Base-by-base conservation (phyloP, 2,113 vertebrate species). In the Agapornis roseicollis region DNA sequence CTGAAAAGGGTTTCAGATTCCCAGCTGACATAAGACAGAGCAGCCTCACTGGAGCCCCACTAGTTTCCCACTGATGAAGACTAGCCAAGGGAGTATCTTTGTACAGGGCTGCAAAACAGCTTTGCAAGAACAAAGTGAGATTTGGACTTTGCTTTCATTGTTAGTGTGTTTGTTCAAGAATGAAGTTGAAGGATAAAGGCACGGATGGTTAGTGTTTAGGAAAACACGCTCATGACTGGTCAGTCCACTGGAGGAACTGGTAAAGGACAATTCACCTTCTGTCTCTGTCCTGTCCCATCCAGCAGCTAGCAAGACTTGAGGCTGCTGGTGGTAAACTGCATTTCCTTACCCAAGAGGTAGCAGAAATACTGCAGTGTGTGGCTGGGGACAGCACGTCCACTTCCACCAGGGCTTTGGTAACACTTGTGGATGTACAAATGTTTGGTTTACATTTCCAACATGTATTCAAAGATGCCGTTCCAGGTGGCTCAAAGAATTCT, bases 401-500 rank as follows among this genome's bases (percentile, higher is more conserved):
- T 63, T 29, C 49, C 46, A 0, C 46, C 41, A 44, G 19, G 49
- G 35, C 49, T 44, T 78, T 44, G 53, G 80, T 49, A n/a, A 49
- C 7, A 6, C n/a, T 84, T 88, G 10, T 17, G 82, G 61, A 61
- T 58, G 49, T 29, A 8, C 22, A 55, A 52, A 25, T 33, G 46
- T 65, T 94, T 95, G 46, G 25, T 72, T 73, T 83, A 13, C 17
- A 0, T 79, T 72, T 89, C 44, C 17, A 14, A 25, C 39, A 10
- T 49, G 52, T 37, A 52, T 68, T 90, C 24, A 11, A 70, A 88
- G 44, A 56, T 14, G 10, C 7, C 46, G 23, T 83, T 74, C 80
- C 84, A 88, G 88, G 85, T 84, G 85, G 77, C 66, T 90, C 61
- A 33, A 70, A 85, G 81, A 83, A 31, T 89, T 87, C 33, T 80